Conservation (phyloP, 2,113 vertebrate genomes). For the Amphiprion percula region DNA sequence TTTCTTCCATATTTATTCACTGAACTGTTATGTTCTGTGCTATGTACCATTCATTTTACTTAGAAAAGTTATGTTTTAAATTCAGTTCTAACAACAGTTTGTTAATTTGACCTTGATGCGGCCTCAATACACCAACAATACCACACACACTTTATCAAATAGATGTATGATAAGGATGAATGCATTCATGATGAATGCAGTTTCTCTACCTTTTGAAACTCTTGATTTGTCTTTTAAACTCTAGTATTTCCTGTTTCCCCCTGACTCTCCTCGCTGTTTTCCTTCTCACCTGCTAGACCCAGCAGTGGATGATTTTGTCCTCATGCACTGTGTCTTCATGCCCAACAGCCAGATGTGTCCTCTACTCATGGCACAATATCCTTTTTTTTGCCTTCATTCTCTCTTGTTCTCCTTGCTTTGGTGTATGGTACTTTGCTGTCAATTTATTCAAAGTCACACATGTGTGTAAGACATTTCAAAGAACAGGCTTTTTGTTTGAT, state of each 20-base stretch:
- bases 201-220: background rate
- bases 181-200: background rate
- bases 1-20: too few species aligned
- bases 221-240: background rate
- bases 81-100: too few species aligned
- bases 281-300: conserved; percentile 85
- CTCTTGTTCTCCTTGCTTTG: background rate
- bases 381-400: conserved; percentile 79
- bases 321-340: conserved; percentile 99
- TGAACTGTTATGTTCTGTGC: too few species aligned
- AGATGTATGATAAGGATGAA: background rate
- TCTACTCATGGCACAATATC: conserved; percentile 97
- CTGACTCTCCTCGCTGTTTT: conserved; percentile 27
- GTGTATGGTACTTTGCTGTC: background rate
- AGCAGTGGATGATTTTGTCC: conserved; percentile 94
- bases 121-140: background rate
- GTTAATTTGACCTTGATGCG: too few species aligned
- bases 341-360: conserved; percentile 95
- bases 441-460: background rate
- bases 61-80: too few species aligned
- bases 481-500: background rate
- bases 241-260: background rate
- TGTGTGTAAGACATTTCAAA: too few species aligned
- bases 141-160: background rate
- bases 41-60: too few species aligned